Evolutionary conservation across 2,888 invertebrate genomes (phyloP).

Genomic region (Xylophagus ater): DNA sequence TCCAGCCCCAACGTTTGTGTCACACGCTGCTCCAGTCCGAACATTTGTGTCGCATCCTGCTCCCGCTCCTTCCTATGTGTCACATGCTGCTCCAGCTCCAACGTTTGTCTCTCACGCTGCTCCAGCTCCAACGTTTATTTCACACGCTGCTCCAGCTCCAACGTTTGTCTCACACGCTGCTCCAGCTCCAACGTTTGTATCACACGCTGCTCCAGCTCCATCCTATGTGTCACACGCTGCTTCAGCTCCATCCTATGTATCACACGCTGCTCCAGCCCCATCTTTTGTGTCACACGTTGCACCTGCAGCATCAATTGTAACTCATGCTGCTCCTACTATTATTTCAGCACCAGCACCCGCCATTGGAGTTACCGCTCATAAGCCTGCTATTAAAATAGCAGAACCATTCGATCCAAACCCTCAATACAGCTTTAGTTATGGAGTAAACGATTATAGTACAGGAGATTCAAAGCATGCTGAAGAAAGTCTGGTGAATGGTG

Average conservation of each 20-base stretch:
- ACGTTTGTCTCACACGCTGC: constrained; percentile 3
- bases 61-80: not conserved
- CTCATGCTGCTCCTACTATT: constrained; percentile 12
- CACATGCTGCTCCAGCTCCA: constrained; percentile 4
- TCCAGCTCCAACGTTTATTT: constrained; percentile 14
- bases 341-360: constrained; percentile 25
- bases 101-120: constrained; percentile 13
- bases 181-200: constrained; percentile 17
- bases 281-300: constrained; percentile 8
- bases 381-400: constrained; percentile 20
- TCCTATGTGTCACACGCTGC: constrained; percentile 16
- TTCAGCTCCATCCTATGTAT: constrained; percentile 13
- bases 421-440: constrained; percentile 56
- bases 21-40: constrained; percentile 2
- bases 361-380: constrained; percentile 27
- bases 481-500: constrained; percentile 48
- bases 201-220: constrained; percentile 19
- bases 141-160: constrained; percentile 14
- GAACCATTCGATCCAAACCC: constrained; percentile 39
- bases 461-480: constrained; percentile 46
- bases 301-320: constrained; percentile 16
- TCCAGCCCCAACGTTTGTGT: not conserved
- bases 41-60: constrained; percentile 1
- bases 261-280: constrained; percentile 14
- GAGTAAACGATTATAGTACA: constrained; percentile 53